Base-by-base conservation (phyloP, 2,797 vertebrate species). In the Rhodeus uyekii region DNA sequence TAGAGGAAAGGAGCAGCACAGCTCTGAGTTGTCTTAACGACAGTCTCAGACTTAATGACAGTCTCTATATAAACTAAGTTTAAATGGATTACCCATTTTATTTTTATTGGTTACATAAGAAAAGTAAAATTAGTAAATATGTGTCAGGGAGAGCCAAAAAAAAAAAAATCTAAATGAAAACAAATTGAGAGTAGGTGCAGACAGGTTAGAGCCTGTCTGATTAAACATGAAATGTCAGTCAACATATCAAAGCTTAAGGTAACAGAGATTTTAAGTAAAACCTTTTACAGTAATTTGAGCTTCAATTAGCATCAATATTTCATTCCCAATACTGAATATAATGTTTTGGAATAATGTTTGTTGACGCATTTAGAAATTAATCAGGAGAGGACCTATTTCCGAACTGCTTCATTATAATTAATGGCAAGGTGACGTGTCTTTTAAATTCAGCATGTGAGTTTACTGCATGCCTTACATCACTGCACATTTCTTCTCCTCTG, bases 401-500 rank as follows among this genome's bases (percentile, higher is more conserved):
- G 36, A 76, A 76, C 73, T 60, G 36, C 13, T 60, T 55, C 24
- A 6, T 42, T 42, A 22, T 64, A 48, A 46, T 64, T 64, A 64
- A 48, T 48, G 13, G 61, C 60, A 65, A 92, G 92, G 92, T 87
- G 89, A 89, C 89, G 91, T 92, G 93, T 90, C 93, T 91, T 91
- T 86, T 89, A 89, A 90, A 90, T 91, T 91, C 91, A 90, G 90
- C 90, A 89, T 90, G 89, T 83, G 64, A 90, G 87, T 87, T 90
- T 85, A 88, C 89, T 86, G 90, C 90, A 84, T 87, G 91, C 91
- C 91, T 91, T 91, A 95, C 95, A 96, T 96, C 85, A 96, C 90
- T 8, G 83, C 81, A 55, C 95, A 96, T 85, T 93, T 95, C 87
- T 92, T 95, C 83, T 94, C 93, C 87, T 94, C 94, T 10, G 87